Conservation (phyloP, 2,888 invertebrate species). For the Scaptomyza caliginosa region DNA sequence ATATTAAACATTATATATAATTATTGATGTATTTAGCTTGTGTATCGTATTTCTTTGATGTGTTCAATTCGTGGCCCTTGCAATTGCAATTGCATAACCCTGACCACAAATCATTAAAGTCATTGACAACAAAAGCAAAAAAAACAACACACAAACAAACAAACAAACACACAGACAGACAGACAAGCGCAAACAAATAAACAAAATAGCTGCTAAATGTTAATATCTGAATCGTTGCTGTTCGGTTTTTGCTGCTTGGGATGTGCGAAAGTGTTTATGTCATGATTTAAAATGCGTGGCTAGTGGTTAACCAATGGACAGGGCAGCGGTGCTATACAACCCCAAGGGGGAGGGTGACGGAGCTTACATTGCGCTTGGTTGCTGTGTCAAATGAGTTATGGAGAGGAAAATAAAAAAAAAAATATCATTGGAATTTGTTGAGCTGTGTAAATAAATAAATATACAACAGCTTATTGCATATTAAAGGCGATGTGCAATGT, state of each 20-base stretch:
- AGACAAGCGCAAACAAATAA: conserved; percentile 19
- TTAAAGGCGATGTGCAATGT: conserved; percentile 40
- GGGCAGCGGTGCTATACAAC: neutral
- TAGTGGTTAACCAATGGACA: conserved; percentile 10
- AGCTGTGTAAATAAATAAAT: conserved; percentile 51
- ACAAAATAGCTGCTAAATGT: conserved; percentile 19
- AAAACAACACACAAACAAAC: conserved; percentile 5
- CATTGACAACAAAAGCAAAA: conserved; percentile 29
- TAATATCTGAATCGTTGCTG: neutral
- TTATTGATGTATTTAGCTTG: neutral
- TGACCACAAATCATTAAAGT: conserved; percentile 44
- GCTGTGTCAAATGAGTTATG: conserved; percentile 49
- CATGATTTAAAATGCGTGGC: conserved; percentile 56
- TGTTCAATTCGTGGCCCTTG: conserved; percentile 17
- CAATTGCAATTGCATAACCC: conserved; percentile 39
- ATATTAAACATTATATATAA: neutral
- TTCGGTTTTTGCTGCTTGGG: conserved; percentile 8
- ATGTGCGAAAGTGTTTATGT: conserved; percentile 63
- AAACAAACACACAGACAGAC: conserved; percentile 11
- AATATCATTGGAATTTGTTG: conserved; percentile 53
- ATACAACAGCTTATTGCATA: conserved; percentile 51
- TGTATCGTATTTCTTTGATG: neutral
- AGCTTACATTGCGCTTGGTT: neutral
- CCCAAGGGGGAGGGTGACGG: no score
- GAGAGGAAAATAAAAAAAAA: no score